Evolutionary conservation across 2,113 vertebrate genomes (phyloP).

Genomic region (Phyllostomus discolor): DNA sequence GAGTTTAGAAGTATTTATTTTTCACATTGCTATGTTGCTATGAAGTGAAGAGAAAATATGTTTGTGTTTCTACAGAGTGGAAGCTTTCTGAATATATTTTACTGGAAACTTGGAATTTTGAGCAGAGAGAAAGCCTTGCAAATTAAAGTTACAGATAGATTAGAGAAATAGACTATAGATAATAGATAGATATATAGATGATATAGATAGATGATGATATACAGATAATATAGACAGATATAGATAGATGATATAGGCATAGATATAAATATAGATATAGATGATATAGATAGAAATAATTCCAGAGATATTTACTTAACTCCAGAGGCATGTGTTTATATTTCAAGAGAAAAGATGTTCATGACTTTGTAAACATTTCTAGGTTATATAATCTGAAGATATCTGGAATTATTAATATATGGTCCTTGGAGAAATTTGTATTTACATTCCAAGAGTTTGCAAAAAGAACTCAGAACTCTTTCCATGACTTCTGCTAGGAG

Average conservation of each 20-base stretch:
- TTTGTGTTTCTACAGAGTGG: background rate
- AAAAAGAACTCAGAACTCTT: background rate
- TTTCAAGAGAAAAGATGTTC: background rate
- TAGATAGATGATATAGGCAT: background rate
- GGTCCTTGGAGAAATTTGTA: background rate
- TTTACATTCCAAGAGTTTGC: background rate
- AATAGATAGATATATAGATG: background rate
- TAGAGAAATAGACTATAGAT: background rate
- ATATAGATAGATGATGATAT: too few species aligned
- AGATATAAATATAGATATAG: too few species aligned
- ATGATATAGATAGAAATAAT: background rate
- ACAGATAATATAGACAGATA: background rate
- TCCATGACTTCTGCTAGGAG: background rate
- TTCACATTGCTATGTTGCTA: background rate
- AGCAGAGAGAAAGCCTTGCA: background rate
- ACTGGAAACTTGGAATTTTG: background rate
- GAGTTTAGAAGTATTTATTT: constrained; percentile 1
- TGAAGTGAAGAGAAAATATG: background rate
- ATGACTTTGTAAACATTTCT: background rate
- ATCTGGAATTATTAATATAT: background rate
- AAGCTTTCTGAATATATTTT: constrained; percentile 21
- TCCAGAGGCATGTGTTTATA: background rate
- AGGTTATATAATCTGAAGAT: background rate
- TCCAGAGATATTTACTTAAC: background rate
- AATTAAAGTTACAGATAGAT: background rate